phyloP scores from a whole-genome alignment of 1,140 invertebrate species.

The Drosophila parabipectinata region DNA sequence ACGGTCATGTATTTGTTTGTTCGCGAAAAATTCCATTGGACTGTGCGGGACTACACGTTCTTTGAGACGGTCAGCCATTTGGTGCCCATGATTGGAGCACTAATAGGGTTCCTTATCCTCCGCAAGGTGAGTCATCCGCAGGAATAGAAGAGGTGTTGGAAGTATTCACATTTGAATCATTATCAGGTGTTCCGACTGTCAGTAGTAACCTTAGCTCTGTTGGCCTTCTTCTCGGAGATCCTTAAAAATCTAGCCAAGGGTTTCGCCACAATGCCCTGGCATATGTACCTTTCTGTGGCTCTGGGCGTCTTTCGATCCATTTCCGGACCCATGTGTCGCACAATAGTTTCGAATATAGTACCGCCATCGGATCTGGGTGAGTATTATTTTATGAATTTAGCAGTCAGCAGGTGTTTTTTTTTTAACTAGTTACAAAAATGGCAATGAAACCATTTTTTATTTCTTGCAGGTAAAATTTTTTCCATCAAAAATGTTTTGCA shows the following conservation, averaged over 20 bases:
- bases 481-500: slow-evolving; percentile 87
- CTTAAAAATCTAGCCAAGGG: slow-evolving; percentile 84
- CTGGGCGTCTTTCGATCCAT: slow-evolving; percentile 86
- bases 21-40: slow-evolving; percentile 88
- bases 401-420: slow-evolving; percentile 19
- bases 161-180: background rate
- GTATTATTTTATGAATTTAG: slow-evolving; percentile 7
- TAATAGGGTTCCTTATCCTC: slow-evolving; percentile 85
- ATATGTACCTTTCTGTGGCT: slow-evolving; percentile 86
- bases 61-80: slow-evolving; percentile 85
- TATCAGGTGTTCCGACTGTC: slow-evolving; percentile 73
- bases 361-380: slow-evolving; percentile 87
- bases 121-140: slow-evolving; percentile 79
- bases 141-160: background rate
- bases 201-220: slow-evolving; percentile 68
- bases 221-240: slow-evolving; percentile 81
- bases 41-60: slow-evolving; percentile 86
- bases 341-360: slow-evolving; percentile 88
- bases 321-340: slow-evolving; percentile 87
- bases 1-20: slow-evolving; percentile 87
- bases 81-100: slow-evolving; percentile 85
- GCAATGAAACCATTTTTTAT: slow-evolving; percentile 3
- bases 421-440: background rate
- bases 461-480: slow-evolving; percentile 86
- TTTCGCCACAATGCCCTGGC: slow-evolving; percentile 86